Evolutionary conservation across 2,888 invertebrate genomes (phyloP).

Genomic region (Nephrotoma flavescens): DNA sequence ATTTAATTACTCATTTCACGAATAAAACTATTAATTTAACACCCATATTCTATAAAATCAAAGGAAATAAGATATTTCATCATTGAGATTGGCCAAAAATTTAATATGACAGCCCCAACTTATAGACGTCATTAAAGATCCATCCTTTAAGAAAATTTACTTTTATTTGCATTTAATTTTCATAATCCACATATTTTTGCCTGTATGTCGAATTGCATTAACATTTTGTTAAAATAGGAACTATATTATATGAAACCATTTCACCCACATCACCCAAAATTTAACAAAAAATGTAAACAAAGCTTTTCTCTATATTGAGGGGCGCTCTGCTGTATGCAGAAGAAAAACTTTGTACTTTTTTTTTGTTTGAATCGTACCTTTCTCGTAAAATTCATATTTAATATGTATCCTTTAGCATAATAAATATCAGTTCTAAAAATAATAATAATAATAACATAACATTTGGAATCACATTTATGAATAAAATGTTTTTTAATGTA

Average conservation of each 20-base stretch:
- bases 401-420: background rate
- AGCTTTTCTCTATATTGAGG: background rate
- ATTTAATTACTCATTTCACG: background rate
- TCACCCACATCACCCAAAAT: background rate
- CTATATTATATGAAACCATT: background rate
- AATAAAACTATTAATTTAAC: background rate
- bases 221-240: background rate
- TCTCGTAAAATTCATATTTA: background rate
- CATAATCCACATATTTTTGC: background rate
- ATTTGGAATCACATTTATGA: background rate
- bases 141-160: background rate
- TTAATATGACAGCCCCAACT: background rate
- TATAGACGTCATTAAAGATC: constrained; percentile 2
- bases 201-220: background rate
- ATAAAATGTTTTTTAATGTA: background rate
- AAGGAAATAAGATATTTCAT: background rate
- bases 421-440: background rate
- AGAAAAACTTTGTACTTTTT: background rate
- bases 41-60: background rate
- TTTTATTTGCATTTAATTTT: background rate
- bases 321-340: background rate
- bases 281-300: background rate
- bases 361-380: background rate
- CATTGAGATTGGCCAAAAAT: background rate
- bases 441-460: background rate